Base-by-base conservation (phyloP, 1,140 invertebrate species). In the Ctenoplectra terminalis region DNA sequence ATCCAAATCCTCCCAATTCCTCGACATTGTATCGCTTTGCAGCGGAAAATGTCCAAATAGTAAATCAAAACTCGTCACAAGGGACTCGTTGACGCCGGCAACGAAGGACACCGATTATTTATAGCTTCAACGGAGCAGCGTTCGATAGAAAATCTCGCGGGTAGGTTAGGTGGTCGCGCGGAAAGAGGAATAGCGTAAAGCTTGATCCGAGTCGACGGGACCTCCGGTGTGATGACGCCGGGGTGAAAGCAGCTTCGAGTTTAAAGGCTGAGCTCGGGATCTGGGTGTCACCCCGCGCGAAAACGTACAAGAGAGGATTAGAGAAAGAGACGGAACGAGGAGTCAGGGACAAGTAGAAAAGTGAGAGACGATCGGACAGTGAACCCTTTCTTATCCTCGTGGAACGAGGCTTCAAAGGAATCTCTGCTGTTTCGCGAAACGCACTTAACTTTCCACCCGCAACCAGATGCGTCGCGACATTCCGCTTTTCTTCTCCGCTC, bases 251-350 rank as follows among this genome's bases (percentile, higher is more conserved):
- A 80, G 82, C 87, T 89, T 80, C 79, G 79, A 85, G 85, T 88
- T 87, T 89, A 88, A 89, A 87, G 84, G 87, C 87, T 89, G 83
- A 89, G 87, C 88, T 85, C 75, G 82, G 86, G 85, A 87, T 89
- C 82, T 66, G 79, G 64, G 77, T 89, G 88, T 89, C 88, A 87
- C 78, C 72, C 84, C 50, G 75, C 64, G 83, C 80, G 87, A 89
- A 71, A 88, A 86, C 77, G 84, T 84, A 76, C 83, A 78, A 69
- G 79, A 40, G 72, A 81, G 88, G 87, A 89, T 89, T 89, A 85
- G 80, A 81, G 83, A 34, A 34, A 50, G 60, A 64, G 46, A 52
- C 23, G 56, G 31, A 29, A 48, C 11, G n/a, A 43, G 61, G 9
- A 20, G 13, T 31, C 31, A 3, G 13, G 17, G 20, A 52, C 1